These are phyloP conservation scores for Coptodon rendalli DNA, from an alignment of 2,113 vertebrate species.

Conservation along the genomic window DNA sequence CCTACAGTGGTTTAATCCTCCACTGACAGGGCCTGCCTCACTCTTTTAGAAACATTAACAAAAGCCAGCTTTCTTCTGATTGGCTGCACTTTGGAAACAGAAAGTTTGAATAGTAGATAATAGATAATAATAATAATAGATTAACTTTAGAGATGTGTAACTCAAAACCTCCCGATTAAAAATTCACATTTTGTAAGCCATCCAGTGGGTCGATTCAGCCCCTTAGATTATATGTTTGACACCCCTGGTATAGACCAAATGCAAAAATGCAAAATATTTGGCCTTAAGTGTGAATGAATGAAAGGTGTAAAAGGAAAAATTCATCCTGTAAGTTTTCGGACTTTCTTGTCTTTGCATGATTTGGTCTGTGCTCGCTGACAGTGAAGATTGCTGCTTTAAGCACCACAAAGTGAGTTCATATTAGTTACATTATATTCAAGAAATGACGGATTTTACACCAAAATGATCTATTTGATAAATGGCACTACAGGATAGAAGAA, in stretches of 20 bases:
- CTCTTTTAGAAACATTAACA: background rate
- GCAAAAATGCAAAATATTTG: background rate
- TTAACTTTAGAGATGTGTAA: background rate
- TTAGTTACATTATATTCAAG: background rate
- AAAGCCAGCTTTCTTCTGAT: background rate
- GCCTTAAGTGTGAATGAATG: background rate
- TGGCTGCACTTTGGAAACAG: background rate
- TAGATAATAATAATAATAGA: background rate
- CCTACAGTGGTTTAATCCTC: background rate
- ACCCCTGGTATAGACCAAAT: background rate
- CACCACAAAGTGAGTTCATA: background rate
- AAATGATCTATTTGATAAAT: background rate
- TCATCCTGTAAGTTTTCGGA: background rate
- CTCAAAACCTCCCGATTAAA: background rate
- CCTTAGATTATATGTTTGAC: background rate
- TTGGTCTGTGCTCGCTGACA: background rate
- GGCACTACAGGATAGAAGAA: background rate
- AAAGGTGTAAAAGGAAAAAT: background rate
- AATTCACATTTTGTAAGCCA: background rate
- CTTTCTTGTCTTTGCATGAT: background rate
- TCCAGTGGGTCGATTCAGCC: background rate
- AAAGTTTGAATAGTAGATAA: background rate
- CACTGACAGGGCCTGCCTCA: background rate
- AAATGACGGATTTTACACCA: background rate
- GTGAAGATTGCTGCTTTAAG: background rate